Percentiles rank a stretch among this genome's conserved stretches.
phyloP scores from a whole-genome alignment of 2,888 invertebrate genomes.

The Thymelicus sylvestris region DNA sequence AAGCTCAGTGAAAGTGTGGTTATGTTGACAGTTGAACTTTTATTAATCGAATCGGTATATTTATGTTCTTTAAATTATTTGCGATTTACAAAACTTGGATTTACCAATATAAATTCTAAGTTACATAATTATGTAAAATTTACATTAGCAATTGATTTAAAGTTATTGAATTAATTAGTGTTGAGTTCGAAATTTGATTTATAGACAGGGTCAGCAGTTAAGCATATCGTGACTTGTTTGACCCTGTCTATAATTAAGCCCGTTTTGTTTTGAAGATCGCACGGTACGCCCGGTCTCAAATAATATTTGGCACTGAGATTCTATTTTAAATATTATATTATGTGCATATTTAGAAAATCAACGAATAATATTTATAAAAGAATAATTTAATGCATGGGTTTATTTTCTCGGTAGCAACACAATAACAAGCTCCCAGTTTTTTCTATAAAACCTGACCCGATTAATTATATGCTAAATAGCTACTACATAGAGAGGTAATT shows the following conservation, averaged over 20 bases:
- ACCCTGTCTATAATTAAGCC: slow-evolving; percentile 46
- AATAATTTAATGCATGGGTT: not conserved
- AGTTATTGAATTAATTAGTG: not conserved
- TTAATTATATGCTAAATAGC: too few species aligned
- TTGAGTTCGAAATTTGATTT: slow-evolving; percentile 22
- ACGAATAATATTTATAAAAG: too few species aligned
- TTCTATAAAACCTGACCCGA: too few species aligned
- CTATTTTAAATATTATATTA: not conserved
- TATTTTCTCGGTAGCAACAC: not conserved
- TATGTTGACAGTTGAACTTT: slow-evolving; percentile 64
- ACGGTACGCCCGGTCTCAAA: slow-evolving; percentile 22
- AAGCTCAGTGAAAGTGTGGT: slow-evolving; percentile 68
- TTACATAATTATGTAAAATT: not conserved
- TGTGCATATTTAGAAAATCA: too few species aligned
- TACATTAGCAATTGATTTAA: not conserved
- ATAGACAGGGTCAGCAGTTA: slow-evolving; percentile 11
- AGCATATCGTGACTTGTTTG: slow-evolving; percentile 46
- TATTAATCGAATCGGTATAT: slow-evolving; percentile 34
- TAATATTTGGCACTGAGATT: slow-evolving; percentile 24
- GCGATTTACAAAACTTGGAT: not conserved
- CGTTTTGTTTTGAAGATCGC: slow-evolving; percentile 22
- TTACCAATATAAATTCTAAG: too few species aligned
- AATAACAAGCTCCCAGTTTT: too few species aligned
- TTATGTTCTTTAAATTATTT: not conserved
- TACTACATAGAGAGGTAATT: too few species aligned